A percentile compares a stretch with the other conserved stretches of the same genome.
Evolutionary conservation across 2,888 invertebrate species (phyloP).

Genomic region (Dryobota labecula): DNA sequence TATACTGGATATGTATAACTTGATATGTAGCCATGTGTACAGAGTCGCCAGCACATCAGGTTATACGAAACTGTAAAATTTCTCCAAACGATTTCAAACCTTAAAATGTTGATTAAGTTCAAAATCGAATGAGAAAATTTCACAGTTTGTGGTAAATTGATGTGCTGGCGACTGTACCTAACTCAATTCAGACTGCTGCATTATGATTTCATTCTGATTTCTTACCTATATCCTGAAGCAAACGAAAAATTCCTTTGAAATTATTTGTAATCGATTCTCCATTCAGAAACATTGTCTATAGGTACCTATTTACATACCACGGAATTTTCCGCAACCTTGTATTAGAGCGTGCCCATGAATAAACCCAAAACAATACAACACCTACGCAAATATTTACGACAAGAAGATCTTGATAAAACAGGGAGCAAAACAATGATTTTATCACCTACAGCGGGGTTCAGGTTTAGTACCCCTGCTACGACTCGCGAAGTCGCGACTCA

Average conservation of each 20-base stretch:
- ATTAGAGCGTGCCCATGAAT: conserved; percentile 3
- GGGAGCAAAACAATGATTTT: conserved; percentile 15
- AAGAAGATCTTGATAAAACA: conserved; percentile 32
- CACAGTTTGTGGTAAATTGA: no score
- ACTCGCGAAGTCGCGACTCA: neutral
- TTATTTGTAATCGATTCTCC: neutral
- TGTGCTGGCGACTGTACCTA: no score
- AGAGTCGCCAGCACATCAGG: no score
- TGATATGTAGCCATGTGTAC: no score
- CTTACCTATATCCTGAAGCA: neutral
- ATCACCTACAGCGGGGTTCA: neutral
- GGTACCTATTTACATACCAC: neutral
- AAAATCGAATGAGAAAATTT: no score
- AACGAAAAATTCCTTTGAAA: neutral
- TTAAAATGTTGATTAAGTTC: no score
- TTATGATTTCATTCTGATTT: neutral
- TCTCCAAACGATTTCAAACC: no score
- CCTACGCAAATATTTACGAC: conserved; percentile 16
- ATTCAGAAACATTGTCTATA: neutral
- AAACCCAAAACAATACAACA: conserved; percentile 20
- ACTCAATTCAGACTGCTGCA: neutral
- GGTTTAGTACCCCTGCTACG: conserved; percentile 51
- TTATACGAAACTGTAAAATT: no score
- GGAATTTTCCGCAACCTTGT: conserved; percentile 23
- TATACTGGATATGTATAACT: no score